Percentiles rank a stretch among this genome's conserved stretches.
These are phyloP conservation scores for Ptiloglossa arizonensis DNA, from an alignment of 1,140 invertebrate genomes.

Conservation along the genomic window DNA sequence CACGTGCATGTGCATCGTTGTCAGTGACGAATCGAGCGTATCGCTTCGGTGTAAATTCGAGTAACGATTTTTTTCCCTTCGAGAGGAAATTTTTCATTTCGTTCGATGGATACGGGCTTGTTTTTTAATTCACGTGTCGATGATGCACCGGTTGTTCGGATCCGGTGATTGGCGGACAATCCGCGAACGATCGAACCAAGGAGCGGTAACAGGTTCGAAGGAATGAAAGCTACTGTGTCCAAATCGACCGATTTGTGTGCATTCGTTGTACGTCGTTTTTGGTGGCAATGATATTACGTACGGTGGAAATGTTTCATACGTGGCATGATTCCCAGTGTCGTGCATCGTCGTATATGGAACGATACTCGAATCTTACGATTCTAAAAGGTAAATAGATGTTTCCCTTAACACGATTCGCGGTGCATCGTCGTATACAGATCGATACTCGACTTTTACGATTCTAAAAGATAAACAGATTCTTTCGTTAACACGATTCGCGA, in stretches of 20 bases:
- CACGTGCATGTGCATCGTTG: not conserved
- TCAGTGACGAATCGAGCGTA: not conserved
- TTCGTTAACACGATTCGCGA: not conserved
- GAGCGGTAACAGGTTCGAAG: not conserved
- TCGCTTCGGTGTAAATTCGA: not conserved
- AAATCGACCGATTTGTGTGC: slow-evolving; percentile 11
- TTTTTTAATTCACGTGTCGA: not conserved
- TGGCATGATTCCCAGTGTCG: not conserved
- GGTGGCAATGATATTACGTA: not conserved
- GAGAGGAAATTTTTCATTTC: not conserved
- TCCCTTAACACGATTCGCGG: too few species aligned
- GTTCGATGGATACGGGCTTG: too few species aligned
- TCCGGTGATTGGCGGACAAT: not conserved
- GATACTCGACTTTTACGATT: too few species aligned
- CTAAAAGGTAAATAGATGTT: too few species aligned
- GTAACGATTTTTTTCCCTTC: not conserved
- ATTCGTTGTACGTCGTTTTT: not conserved
- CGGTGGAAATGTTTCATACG: too few species aligned
- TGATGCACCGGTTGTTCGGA: not conserved
- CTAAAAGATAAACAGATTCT: too few species aligned
- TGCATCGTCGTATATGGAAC: not conserved
- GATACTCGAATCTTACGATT: too few species aligned
- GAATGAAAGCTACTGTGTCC: not conserved
- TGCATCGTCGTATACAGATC: too few species aligned
- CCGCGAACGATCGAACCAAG: not conserved